phyloP scores from a whole-genome alignment of 1,140 invertebrate genomes.

The Euura lappo region DNA sequence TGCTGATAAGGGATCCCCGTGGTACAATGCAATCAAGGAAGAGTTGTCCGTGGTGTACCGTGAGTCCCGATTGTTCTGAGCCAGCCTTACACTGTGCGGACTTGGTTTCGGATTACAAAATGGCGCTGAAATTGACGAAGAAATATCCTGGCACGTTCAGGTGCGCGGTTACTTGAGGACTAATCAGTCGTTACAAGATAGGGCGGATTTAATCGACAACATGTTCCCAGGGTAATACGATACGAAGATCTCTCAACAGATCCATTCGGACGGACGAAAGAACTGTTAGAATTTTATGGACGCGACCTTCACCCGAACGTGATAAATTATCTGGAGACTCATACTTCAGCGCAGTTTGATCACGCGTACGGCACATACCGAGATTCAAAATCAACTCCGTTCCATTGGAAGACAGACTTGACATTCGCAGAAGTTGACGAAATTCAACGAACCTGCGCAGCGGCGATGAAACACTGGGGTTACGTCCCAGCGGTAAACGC shows the following conservation, averaged over 20 bases:
- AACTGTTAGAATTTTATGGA: constrained; percentile 80
- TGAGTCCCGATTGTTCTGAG: constrained; percentile 81
- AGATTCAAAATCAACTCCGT: constrained; percentile 81
- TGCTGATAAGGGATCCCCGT: constrained; percentile 83
- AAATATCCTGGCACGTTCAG: constrained; percentile 75
- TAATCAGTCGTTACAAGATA: too few relatives aligned
- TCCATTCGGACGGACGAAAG: constrained; percentile 71
- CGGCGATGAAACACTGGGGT: constrained; percentile 68
- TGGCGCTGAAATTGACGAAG: constrained; percentile 71
- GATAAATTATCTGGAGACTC: constrained; percentile 78
- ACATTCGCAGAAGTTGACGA: constrained; percentile 71
- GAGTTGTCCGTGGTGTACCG: constrained; percentile 84
- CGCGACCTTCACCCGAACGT: constrained; percentile 74
- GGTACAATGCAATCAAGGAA: constrained; percentile 87
- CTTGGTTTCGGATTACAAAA: constrained; percentile 65
- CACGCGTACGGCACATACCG: constrained; percentile 86
- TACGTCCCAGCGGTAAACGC: constrained; percentile 57
- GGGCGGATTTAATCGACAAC: too few relatives aligned
- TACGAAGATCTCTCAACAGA: constrained; percentile 86
- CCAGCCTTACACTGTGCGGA: constrained; percentile 71
- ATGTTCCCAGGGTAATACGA: constrained; percentile 70
- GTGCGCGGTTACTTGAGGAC: constrained; percentile 54
- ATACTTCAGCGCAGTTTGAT: constrained; percentile 79
- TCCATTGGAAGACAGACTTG: constrained; percentile 82
- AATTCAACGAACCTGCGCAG: constrained; percentile 68